Percentiles rank a stretch among this genome's conserved stretches.
Evolutionary conservation across 2,888 invertebrate species (phyloP).

Genomic region (Pristionchus maxplancki): DNA sequence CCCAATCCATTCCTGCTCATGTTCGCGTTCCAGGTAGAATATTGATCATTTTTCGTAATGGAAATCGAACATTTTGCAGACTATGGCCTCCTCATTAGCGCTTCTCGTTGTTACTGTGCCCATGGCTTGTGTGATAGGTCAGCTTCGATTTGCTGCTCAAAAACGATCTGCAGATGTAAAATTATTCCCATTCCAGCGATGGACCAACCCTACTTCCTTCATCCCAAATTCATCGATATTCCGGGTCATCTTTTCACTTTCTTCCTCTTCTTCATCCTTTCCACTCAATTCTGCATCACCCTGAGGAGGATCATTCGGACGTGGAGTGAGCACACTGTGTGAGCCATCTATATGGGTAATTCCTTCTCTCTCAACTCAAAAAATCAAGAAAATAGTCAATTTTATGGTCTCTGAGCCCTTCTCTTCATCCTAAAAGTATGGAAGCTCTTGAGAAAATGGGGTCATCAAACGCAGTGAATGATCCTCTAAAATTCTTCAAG

Average conservation of each 20-base stretch:
- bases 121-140: slow-evolving; percentile 36
- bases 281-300: slow-evolving; percentile 26
- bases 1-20: slow-evolving; percentile 49
- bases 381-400: not conserved
- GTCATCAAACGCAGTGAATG: not conserved
- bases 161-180: not conserved
- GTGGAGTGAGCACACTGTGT: slow-evolving; percentile 43
- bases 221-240: slow-evolving; percentile 35
- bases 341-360: not conserved
- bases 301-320: slow-evolving; percentile 35
- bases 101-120: slow-evolving; percentile 43
- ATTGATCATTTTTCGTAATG: not conserved
- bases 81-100: slow-evolving; percentile 23
- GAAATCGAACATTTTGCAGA: not conserved
- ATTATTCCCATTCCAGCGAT: slow-evolving; percentile 15
- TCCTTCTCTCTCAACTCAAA: not conserved
- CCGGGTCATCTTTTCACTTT: slow-evolving; percentile 44
- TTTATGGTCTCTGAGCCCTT: not conserved
- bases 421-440: not conserved
- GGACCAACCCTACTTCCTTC: slow-evolving; percentile 47
- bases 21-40: slow-evolving; percentile 48
- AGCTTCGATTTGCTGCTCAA: not conserved
- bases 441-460: not conserved
- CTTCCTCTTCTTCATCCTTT: slow-evolving; percentile 46
- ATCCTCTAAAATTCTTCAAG: not conserved